Evolutionary conservation across 2,888 invertebrate genomes (phyloP), one percentile per base, ranked within the genome.

Genomic region (Tenthredo livida): DNA sequence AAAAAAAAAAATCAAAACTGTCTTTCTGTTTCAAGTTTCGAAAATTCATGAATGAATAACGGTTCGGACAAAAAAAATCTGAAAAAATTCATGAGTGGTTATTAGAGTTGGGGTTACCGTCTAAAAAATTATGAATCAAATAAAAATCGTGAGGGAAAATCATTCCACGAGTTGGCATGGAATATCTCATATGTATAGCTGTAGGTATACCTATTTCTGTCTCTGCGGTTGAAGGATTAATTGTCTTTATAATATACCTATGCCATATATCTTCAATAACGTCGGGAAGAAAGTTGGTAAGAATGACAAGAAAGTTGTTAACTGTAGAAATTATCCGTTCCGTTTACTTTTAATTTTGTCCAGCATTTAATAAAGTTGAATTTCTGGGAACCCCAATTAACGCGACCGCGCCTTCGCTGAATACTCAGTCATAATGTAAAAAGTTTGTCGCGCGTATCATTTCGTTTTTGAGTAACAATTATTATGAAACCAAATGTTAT

Each of bases 351-450:
- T 25, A 61, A 80, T 80, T 65, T 61, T 37, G 40, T 80, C 65
- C 80, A 80, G 65, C 61, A 80, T 80, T 80, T 80, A 37, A 65
- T 80, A 61, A 80, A 80, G 80, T 43, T 80, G 80, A 17, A 47
- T n/a, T 17, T 21, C 58, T 29, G 78, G 33, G 58, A 78, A 65
- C 80, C 40, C 80, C 61, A 65, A 80, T 80, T 40, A 80, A 80
- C 61, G 80, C 21, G 43, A 80, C 80, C 17, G 78, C 33, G 40
- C 37, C 37, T 37, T 40, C 25, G 15, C 61, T 25, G 17, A 65
- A 25, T 40, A 61, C 80, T 43, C 40, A 21, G 17, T 61, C 40
- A 37, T 61, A 61, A 61, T 65, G n/a, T 80, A 61, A 40, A 65
- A 25, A 80, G 40, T 80, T 80, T 40, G 61, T 80, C 21, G 21